phyloP scores from a whole-genome alignment of 2,888 invertebrate genomes.

The Plutella xylostella region DNA sequence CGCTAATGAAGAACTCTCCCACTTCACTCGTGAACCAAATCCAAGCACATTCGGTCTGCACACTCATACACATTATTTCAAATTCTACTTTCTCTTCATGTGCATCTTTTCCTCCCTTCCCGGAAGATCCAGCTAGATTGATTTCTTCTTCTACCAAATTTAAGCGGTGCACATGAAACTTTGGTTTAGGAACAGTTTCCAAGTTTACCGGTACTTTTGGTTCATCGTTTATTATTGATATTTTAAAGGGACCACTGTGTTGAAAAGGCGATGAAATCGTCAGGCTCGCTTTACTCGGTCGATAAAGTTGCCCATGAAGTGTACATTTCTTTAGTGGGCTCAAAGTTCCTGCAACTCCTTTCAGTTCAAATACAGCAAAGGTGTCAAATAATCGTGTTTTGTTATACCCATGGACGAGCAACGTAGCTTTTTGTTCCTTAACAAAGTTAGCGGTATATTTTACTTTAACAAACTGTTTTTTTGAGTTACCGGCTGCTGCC shows the following conservation, averaged over 20 bases:
- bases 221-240: slow-evolving; percentile 44
- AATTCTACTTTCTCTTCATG: slow-evolving; percentile 45
- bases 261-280: slow-evolving; percentile 44
- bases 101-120: slow-evolving; percentile 21
- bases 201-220: slow-evolving; percentile 40
- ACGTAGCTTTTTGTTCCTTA: slow-evolving; percentile 34
- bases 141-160: slow-evolving; percentile 49
- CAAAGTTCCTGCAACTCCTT: slow-evolving; percentile 37
- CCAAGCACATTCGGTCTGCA: slow-evolving; percentile 45
- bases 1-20: slow-evolving; percentile 52
- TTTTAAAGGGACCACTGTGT: slow-evolving; percentile 26
- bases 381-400: slow-evolving; percentile 60
- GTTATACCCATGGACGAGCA: slow-evolving; percentile 53
- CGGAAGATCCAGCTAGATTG: slow-evolving; percentile 30
- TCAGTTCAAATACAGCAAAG: slow-evolving; percentile 43
- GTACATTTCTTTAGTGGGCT: slow-evolving; percentile 47
- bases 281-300: slow-evolving; percentile 48
- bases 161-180: slow-evolving; percentile 41
- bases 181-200: slow-evolving; percentile 27
- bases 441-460: slow-evolving; percentile 51
- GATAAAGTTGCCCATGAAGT: slow-evolving; percentile 49
- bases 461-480: slow-evolving; percentile 44
- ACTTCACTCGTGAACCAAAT: slow-evolving; percentile 51
- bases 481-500: slow-evolving; percentile 37
- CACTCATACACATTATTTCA: slow-evolving; percentile 48